Percentiles rank a stretch among this genome's conserved stretches.
Evolutionary conservation across 2,888 invertebrate species (phyloP).

Genomic region (Diarsia dahlii): DNA sequence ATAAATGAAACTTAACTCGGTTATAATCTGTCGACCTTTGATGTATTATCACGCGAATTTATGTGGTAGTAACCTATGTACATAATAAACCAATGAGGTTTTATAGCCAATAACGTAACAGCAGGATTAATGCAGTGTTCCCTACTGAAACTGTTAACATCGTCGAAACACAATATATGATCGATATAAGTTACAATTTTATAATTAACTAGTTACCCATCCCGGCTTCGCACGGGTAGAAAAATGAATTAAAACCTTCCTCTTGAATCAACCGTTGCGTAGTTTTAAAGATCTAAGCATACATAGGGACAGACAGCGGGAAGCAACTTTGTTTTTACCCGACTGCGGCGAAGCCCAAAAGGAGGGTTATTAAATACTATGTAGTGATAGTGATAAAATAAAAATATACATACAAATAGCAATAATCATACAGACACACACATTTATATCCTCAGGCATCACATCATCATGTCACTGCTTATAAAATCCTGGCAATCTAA

Average conservation of each 20-base stretch:
- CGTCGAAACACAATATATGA: conserved; percentile 16
- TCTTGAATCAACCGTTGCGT: too few species aligned
- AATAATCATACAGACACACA: too few species aligned
- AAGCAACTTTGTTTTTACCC: too few species aligned
- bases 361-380: too few species aligned
- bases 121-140: conserved; percentile 29
- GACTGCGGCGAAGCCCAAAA: too few species aligned
- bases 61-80: conserved; percentile 4
- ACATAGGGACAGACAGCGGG: too few species aligned
- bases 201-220: neutral
- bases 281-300: too few species aligned
- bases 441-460: too few species aligned
- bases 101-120: conserved; percentile 42
- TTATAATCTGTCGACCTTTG: conserved; percentile 18
- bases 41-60: conserved; percentile 8
- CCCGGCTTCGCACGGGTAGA: too few species aligned
- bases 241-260: too few species aligned
- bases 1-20: conserved; percentile 12
- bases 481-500: neutral
- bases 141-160: conserved; percentile 27
- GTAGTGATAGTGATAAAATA: too few species aligned
- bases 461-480: neutral
- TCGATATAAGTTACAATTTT: conserved; percentile 5
- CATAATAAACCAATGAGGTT: conserved; percentile 46
- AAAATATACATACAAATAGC: too few species aligned